Evolutionary conservation across 2,888 invertebrate species (phyloP).

Genomic region (Euplagia quadripunctaria): DNA sequence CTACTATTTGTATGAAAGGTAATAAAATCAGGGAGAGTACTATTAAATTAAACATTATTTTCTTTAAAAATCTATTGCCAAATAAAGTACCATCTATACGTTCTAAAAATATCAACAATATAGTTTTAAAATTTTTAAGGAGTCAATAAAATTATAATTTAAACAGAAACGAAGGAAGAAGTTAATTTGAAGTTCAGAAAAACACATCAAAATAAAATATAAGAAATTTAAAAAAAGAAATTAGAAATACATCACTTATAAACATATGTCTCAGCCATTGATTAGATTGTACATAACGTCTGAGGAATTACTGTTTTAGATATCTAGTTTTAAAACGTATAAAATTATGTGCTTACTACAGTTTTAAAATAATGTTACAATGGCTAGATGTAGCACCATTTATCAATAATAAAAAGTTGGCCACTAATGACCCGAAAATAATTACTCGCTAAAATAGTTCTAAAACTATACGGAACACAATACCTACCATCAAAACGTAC

Average conservation of each 20-base stretch:
- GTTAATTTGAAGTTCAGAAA: no score
- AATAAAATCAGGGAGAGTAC: background rate
- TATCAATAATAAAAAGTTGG: background rate
- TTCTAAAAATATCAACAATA: background rate
- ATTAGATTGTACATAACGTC: no score
- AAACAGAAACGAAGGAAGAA: background rate
- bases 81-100: background rate
- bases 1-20: background rate
- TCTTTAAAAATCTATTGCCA: background rate
- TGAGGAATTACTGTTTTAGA: no score
- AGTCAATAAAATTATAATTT: background rate
- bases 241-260: no score
- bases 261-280: no score
- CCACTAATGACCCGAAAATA: background rate
- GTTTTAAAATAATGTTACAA: no score
- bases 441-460: background rate
- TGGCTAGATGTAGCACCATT: no score
- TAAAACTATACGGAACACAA: background rate
- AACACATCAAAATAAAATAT: no score
- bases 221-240: no score
- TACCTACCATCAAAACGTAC: constrained; percentile 14
- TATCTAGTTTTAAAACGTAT: no score
- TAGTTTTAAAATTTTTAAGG: background rate
- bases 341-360: no score
- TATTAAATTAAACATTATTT: no score